Base-by-base conservation (phyloP, 2,113 vertebrate genomes). In the Nannobrachium achirus region DNA sequence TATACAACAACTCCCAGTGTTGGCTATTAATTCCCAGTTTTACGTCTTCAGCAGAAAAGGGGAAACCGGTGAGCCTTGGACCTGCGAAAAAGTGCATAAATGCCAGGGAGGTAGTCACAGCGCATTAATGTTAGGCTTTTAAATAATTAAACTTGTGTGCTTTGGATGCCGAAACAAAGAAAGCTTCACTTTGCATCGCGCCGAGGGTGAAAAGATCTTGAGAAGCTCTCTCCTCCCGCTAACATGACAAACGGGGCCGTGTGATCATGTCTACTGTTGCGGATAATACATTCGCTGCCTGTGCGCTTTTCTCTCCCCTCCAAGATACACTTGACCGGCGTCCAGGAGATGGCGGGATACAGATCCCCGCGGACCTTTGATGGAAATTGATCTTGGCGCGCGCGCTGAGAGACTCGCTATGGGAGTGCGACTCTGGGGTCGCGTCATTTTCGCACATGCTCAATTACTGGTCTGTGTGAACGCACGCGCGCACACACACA, bases 321-420 rank as follows among this genome's bases (percentile, higher is more conserved):
- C 85, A 86, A 84, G 81, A 82, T 80, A 82, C 69, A 83, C 82
- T 84, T 81, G 81, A 89, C 69, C 76, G 66, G 38, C 66, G 72
- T 87, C 76, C 79, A 73, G 72, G 74, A 81, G 85, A 86, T 79
- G 79, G 75, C 75, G 75, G 82, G 86, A 91, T 83, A 59, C 45
- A 65, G 63, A 76, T 76, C 86, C 76, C 59, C 0, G 13, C 3
- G 59, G 82, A 78, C 49, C 64, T 83, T 83, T 85, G 84, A 88
- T 84, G 79, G 55, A 80, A 87, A 86, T 86, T 86, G 82, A 89
- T 87, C 60, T 87, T 85, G 86, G 86, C 84, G 56, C 50, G 18
- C 6, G 63, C 67, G 85, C 78, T 81, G 76, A 83, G 86, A 79
- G 81, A 56, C 78, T 73, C 46, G 52, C 65, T 74, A 16, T 72